Evolutionary conservation across 2,888 invertebrate species (phyloP).

Genomic region (Nebria salina): DNA sequence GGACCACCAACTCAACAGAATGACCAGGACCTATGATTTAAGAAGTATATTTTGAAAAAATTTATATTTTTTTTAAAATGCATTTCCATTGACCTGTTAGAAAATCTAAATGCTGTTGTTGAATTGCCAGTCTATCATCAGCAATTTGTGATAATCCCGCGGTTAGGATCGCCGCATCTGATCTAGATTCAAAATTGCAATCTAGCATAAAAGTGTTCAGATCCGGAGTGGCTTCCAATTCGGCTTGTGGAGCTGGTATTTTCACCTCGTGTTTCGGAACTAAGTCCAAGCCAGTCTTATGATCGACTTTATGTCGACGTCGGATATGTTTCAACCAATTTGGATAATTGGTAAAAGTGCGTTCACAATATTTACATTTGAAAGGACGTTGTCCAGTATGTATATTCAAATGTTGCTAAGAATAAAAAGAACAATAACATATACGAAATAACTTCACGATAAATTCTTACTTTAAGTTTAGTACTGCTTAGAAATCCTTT

Average conservation of each 20-base stretch:
- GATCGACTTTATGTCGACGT: constrained; percentile 65
- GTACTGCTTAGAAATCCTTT: constrained; percentile 70
- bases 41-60: not conserved
- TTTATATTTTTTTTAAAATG: not conserved
- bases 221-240: constrained; percentile 11
- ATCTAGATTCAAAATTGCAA: constrained; percentile 2
- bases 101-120: constrained; percentile 22
- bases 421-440: constrained; percentile 38
- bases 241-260: constrained; percentile 26
- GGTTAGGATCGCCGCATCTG: not conserved
- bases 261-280: constrained; percentile 51
- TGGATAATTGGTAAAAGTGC: constrained; percentile 67
- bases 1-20: constrained; percentile 28
- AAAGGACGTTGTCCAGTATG: constrained; percentile 68
- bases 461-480: constrained; percentile 62
- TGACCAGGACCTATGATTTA: constrained; percentile 7
- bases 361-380: constrained; percentile 67
- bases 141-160: constrained; percentile 8
- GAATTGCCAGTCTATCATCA: constrained; percentile 18
- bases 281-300: constrained; percentile 57
- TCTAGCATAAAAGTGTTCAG: constrained; percentile 9
- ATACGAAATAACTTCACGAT: not conserved
- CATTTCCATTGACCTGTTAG: not conserved
- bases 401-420: constrained; percentile 68
- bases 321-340: constrained; percentile 70